Conservation (phyloP, 1,140 invertebrate species). For the Microvelia longipes region DNA sequence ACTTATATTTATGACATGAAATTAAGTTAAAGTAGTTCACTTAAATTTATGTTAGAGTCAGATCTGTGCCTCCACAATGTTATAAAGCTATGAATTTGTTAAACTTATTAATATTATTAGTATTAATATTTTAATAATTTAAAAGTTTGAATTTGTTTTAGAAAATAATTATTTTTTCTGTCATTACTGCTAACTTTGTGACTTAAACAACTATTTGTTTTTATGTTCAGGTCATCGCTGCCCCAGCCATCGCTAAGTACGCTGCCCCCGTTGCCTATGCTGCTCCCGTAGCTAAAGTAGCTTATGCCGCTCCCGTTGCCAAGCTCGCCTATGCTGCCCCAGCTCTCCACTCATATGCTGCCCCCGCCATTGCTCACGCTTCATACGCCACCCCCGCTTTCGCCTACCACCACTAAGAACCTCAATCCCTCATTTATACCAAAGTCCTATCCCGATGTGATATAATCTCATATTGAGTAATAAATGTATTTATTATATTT, state of each 20-base stretch:
- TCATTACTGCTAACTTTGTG: too few relatives aligned
- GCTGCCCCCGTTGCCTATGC: neutral
- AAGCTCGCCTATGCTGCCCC: neutral
- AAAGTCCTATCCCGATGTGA: neutral
- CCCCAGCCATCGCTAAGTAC: neutral
- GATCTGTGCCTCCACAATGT: too few relatives aligned
- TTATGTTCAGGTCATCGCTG: neutral
- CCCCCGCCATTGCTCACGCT: neutral
- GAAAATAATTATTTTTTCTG: too few relatives aligned
- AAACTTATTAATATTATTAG: too few relatives aligned
- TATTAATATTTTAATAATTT: too few relatives aligned
- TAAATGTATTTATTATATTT: neutral
- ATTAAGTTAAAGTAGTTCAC: too few relatives aligned
- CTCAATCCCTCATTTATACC: neutral
- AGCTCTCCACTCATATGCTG: neutral
- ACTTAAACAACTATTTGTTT: neutral
- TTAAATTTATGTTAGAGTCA: too few relatives aligned
- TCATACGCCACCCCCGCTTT: slow-evolving; percentile 29
- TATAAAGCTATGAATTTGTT: too few relatives aligned
- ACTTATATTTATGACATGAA: too few relatives aligned
- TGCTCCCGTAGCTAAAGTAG: neutral
- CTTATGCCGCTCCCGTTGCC: neutral
- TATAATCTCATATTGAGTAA: neutral
- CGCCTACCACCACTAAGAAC: slow-evolving; percentile 6
- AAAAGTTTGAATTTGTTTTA: too few relatives aligned